A percentile compares a stretch with the other conserved stretches of the same genome.
These are phyloP conservation scores for Venustaconcha ellipsiformis DNA, from an alignment of 1,140 invertebrate species.

Conservation along the genomic window DNA sequence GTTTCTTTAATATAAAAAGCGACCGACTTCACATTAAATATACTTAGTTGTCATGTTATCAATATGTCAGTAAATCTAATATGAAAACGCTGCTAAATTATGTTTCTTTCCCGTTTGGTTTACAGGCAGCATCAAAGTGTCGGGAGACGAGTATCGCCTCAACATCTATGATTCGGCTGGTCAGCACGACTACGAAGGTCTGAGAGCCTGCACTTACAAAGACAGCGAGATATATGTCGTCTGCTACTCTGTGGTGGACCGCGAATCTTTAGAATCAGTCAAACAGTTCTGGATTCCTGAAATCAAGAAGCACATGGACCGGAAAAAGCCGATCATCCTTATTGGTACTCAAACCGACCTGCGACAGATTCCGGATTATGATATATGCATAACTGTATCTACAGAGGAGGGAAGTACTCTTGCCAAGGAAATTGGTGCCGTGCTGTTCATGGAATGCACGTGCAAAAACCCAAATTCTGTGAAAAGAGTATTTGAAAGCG, in stretches of 20 bases:
- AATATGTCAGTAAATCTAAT: too few relatives aligned
- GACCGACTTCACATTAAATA: too few relatives aligned
- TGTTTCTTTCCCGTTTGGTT: too few relatives aligned
- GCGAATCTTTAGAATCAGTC: conserved; percentile 97
- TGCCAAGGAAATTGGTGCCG: conserved; percentile 77
- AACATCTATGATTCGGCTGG: conserved; percentile 31
- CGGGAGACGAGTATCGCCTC: conserved; percentile 26
- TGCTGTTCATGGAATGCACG: conserved; percentile 90
- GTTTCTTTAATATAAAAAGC: too few relatives aligned
- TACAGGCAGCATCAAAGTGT: not conserved
- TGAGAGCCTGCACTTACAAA: conserved; percentile 93
- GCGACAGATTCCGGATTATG: conserved; percentile 65
- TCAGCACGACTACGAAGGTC: conserved; percentile 88
- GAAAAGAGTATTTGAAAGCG: conserved; percentile 14
- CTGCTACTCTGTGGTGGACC: conserved; percentile 98
- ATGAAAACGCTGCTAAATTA: too few relatives aligned
- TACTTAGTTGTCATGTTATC: too few relatives aligned
- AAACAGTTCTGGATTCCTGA: conserved; percentile 82
- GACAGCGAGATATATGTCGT: conserved; percentile 99
- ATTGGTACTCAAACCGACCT: conserved; percentile 71
- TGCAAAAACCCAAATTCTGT: conserved; percentile 66
- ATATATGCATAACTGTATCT: conserved; percentile 83
- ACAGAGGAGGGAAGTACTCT: conserved; percentile 80
- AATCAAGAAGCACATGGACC: conserved; percentile 81
- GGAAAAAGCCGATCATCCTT: conserved; percentile 86